Conservation (phyloP, 2,888 invertebrate genomes). For the Plagiodera versicolora region DNA sequence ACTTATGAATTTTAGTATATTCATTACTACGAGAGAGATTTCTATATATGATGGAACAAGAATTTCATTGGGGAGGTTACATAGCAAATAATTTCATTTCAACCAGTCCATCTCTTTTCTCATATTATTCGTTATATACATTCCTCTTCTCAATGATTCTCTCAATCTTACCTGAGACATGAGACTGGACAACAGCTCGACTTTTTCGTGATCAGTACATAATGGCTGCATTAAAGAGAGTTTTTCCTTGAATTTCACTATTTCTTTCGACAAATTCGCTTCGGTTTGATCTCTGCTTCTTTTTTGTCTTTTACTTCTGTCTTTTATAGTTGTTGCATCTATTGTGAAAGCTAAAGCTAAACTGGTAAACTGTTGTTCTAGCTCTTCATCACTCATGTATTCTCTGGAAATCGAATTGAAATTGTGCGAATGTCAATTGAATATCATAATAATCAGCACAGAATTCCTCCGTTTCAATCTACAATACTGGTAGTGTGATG, state of each 20-base stretch:
- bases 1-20: too few relatives aligned
- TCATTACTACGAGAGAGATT: too few relatives aligned
- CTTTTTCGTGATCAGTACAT: constrained; percentile 57
- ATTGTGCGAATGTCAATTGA: too few relatives aligned
- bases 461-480: too few relatives aligned
- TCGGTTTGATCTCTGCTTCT: constrained; percentile 63
- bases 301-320: constrained; percentile 60
- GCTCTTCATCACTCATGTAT: constrained; percentile 49
- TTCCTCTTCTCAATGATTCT: too few relatives aligned
- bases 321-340: constrained; percentile 60
- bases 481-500: too few relatives aligned
- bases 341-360: constrained; percentile 63
- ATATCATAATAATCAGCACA: too few relatives aligned
- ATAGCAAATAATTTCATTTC: too few relatives aligned
- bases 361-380: constrained; percentile 60
- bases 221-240: constrained; percentile 55
- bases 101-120: too few relatives aligned
- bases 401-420: constrained; percentile 48
- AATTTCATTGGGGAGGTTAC: too few relatives aligned
- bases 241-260: constrained; percentile 54
- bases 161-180: constrained; percentile 55
- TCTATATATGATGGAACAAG: too few relatives aligned
- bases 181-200: constrained; percentile 58
- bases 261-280: constrained; percentile 59
- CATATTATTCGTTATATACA: too few relatives aligned